Base-by-base conservation (phyloP, 1,140 invertebrate genomes). In the Hycleus phaleratus region DNA sequence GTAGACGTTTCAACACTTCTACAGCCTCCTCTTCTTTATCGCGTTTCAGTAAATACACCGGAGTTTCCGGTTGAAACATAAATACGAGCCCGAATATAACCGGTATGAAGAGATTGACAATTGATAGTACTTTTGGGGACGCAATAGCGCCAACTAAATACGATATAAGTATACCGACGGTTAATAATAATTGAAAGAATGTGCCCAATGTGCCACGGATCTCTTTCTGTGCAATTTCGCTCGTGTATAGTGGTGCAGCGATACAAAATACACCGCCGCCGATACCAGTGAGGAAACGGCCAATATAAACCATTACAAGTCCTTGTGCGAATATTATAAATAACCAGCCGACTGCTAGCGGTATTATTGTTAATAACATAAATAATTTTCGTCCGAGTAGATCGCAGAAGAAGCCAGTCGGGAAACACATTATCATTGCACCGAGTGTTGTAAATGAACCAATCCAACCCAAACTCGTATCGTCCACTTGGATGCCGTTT, bases 31-130 rank as follows among this genome's bases (percentile, higher is more conserved):
- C 76, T 5, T 81, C 72, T 1, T 82, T 76, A 9, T 81, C 81
- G 64, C 81, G 81, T 39, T 74, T 75, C 44, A 81, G 62, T 60
- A 79, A 69, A 67, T 78, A 74, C 0, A 73, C 71, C 0, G 82
- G 87, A 1, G 85, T 83, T 72, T 90, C 87, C 0, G 87, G 87
- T 74, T 87, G 80, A 40, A 84, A 81, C n/a, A 83, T 68, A 70
- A 87, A 83, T 1, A 79, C 63, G 0, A 69, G 55, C 10, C 79
- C 78, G 56, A 85, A 82, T 6, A 87, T 59, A 0, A 85, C 7
- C 0, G 86, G 84, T 7, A 86, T 65, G 1, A 79, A 55, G 0
- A 75, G 78, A 24, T 82, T 84, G 26, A 83, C 64, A 0, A 84
- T 65, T 0, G 84, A 82, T 8, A 85, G 63, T n/a, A 60, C 59